phyloP scores from a whole-genome alignment of 2,888 invertebrate species.

The Phengaris alcon region DNA sequence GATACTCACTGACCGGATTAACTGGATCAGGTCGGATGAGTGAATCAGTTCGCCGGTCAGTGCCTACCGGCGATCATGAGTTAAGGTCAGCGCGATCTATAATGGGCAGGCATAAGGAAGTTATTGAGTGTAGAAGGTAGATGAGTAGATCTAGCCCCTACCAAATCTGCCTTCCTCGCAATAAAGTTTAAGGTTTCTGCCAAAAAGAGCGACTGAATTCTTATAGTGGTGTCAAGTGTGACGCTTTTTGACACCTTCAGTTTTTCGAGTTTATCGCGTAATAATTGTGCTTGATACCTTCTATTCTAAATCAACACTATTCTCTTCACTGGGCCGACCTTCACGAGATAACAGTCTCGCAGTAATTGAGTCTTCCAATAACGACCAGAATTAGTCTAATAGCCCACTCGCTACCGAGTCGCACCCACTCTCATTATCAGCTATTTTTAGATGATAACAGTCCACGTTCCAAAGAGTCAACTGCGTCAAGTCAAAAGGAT shows the following conservation, averaged over 20 bases:
- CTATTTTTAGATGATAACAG: conserved; percentile 17
- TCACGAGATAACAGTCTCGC: neutral
- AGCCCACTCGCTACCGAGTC: neutral
- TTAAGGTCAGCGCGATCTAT: no score
- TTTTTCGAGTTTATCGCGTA: neutral
- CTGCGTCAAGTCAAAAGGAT: neutral
- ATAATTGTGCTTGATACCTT: no score
- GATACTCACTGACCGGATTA: neutral
- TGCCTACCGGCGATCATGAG: no score
- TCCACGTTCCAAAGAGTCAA: neutral
- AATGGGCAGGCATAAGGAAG: no score
- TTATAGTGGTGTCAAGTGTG: neutral
- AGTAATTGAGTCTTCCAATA: conserved; percentile 9
- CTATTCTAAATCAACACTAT: no score
- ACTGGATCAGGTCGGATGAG: conserved; percentile 11
- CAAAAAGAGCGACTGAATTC: no score
- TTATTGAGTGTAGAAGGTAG: neutral
- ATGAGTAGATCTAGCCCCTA: no score
- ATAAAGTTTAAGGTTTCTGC: neutral
- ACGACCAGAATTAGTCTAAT: conserved; percentile 8
- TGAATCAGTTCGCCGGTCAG: neutral
- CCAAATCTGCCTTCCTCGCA: neutral
- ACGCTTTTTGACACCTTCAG: neutral
- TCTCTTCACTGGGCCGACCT: neutral
- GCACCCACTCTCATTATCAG: conserved; percentile 7